Percentiles rank a stretch among this genome's conserved stretches.
phyloP scores from a whole-genome alignment of 2,113 vertebrate genomes.

The Brachyhypopomus occidentalis region DNA sequence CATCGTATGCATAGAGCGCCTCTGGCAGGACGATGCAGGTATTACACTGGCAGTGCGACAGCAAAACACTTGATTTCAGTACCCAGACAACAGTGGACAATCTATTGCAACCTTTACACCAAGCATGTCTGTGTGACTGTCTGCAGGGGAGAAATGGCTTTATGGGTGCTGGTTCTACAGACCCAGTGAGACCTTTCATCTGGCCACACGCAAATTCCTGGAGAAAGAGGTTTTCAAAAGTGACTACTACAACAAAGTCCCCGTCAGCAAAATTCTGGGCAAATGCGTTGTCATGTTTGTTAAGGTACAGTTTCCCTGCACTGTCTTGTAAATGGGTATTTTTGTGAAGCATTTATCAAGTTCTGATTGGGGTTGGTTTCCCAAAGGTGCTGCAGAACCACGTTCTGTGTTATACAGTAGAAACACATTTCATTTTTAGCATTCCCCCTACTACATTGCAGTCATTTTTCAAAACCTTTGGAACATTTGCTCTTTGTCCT shows the following conservation, averaged over 20 bases:
- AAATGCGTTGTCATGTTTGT: slow-evolving; percentile 99
- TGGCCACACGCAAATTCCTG: slow-evolving; percentile 96
- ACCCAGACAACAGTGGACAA: too few relatives aligned
- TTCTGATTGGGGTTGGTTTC: not conserved
- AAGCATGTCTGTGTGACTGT: not conserved
- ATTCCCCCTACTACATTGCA: too few relatives aligned
- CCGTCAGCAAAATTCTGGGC: slow-evolving; percentile 95
- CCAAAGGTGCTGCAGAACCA: not conserved
- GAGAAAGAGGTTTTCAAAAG: slow-evolving; percentile 99
- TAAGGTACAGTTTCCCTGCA: slow-evolving; percentile 79
- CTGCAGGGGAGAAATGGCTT: slow-evolving; percentile 95
- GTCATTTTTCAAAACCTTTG: too few relatives aligned
- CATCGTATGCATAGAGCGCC: slow-evolving; percentile 96
- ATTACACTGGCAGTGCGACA: slow-evolving; percentile 46
- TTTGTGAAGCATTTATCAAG: not conserved
- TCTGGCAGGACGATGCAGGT: slow-evolving; percentile 97
- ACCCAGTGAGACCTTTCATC: slow-evolving; percentile 97
- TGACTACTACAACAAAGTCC: slow-evolving; percentile 99
- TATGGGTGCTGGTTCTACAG: slow-evolving; percentile 99
- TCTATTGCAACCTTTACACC: too few relatives aligned
- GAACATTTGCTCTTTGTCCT: not conserved
- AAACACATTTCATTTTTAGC: not conserved
- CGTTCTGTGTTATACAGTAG: not conserved
- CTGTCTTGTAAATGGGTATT: not conserved
- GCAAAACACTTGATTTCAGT: too few relatives aligned